Percentiles rank a stretch among this genome's conserved stretches.
phyloP scores from a whole-genome alignment of 2,113 vertebrate species.

The Catharus bicknelli region DNA sequence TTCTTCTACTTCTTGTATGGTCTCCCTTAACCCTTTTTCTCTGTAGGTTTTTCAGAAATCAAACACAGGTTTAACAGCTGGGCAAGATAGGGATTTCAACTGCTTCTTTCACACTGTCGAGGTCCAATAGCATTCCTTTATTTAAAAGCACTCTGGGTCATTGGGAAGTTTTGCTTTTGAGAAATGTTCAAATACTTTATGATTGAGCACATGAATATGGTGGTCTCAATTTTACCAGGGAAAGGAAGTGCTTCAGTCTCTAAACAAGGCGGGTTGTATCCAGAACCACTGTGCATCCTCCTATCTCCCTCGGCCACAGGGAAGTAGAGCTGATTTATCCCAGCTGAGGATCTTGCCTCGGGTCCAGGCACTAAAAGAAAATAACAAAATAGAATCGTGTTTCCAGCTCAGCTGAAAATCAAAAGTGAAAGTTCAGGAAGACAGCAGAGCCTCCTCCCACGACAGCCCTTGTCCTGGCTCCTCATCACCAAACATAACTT shows the following conservation, averaged over 20 bases:
- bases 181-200: slow-evolving; percentile 52
- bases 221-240: slow-evolving; percentile 1
- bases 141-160: slow-evolving; percentile 43
- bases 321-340: background rate
- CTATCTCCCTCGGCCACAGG: background rate
- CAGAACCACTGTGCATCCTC: background rate
- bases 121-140: slow-evolving; percentile 27
- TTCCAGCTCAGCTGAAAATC: slow-evolving; percentile 40
- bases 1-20: slow-evolving; percentile 68
- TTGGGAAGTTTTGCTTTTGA: slow-evolving; percentile 44
- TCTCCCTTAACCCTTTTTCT: slow-evolving; percentile 62
- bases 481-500: background rate
- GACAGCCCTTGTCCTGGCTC: background rate
- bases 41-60: slow-evolving; percentile 69
- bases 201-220: background rate
- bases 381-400: background rate
- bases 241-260: background rate
- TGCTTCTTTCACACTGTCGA: background rate
- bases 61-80: slow-evolving; percentile 64
- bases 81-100: slow-evolving; percentile 43
- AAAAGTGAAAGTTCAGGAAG: slow-evolving; percentile 59
- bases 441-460: background rate
- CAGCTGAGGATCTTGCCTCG: background rate
- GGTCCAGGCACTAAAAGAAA: background rate
- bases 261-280: background rate